Base-by-base conservation (phyloP, 2,888 invertebrate genomes). In the Thereva unica region DNA sequence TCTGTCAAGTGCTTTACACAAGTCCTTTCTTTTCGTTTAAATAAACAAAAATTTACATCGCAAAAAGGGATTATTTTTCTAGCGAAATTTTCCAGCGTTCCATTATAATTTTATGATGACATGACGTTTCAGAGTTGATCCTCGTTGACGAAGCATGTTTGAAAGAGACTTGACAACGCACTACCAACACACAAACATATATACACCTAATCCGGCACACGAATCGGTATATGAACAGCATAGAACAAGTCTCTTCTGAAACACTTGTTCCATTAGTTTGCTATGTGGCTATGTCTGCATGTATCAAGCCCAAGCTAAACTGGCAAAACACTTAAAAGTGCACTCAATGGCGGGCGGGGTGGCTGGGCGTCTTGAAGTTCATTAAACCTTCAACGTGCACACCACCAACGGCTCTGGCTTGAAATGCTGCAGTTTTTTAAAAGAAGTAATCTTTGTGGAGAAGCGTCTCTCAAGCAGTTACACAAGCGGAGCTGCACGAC, bases 51-150 rank as follows among this genome's bases (percentile, higher is more conserved):
- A 50, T 34, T 10, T 34, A 50, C 41, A 42, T 38, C 38, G 50
- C 34, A 40, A 34, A 61, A 61, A 50, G 40, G 50, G 41, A 50
- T 40, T 50, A 50, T 49, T 61, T 40, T 50, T 23, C 23, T 23
- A 23, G 23, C n/a, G 61, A 40, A 50, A 61, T 61, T 49, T 61
- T 61, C 35, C 50, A 61, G 23, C 61, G 61, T 61, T 61, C 50
- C 61, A 61, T 61, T 61, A 61, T 50, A 61, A 61, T 61, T 37
- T 61, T 50, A 61, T 61, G 61, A 61, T 50, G 59, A 45, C 47
- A 59, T 35, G 61, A 49, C 61, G 49, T 40, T 40, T 61, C 61
- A 61, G 45, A 23, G 23, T 23, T 23, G 23, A 41, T 50, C 50
- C 38, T 37, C 10, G 50, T 41, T 61, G 50, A 50, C 61, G 49